These are phyloP conservation scores for Drosophila nannoptera DNA, from an alignment of 1,140 invertebrate genomes.

Conservation along the genomic window DNA sequence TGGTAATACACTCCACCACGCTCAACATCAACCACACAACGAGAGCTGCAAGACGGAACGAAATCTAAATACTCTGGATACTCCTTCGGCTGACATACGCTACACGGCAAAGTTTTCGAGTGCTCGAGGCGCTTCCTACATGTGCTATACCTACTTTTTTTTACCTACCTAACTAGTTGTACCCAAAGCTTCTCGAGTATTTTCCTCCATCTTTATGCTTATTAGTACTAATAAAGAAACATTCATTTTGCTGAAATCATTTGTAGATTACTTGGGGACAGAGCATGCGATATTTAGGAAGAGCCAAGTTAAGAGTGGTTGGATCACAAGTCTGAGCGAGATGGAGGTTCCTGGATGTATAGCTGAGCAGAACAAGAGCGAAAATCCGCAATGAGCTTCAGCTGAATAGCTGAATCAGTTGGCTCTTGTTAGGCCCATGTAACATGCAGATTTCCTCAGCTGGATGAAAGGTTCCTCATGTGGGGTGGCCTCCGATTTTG, in stretches of 20 bases:
- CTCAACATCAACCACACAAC: conserved; percentile 1
- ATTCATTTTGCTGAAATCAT: conserved; percentile 18
- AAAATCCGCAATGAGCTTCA: too few relatives aligned
- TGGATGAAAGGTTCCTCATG: too few relatives aligned
- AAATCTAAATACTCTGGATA: conserved; percentile 37
- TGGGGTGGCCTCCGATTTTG: not conserved
- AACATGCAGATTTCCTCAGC: too few relatives aligned
- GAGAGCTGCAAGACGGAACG: conserved; percentile 28
- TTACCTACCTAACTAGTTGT: conserved; percentile 22
- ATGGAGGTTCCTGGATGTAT: too few relatives aligned
- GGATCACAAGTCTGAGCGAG: too few relatives aligned
- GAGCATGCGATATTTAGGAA: too few relatives aligned
- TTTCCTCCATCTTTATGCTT: conserved; percentile 11
- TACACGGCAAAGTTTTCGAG: conserved; percentile 49
- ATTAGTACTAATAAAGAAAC: conserved; percentile 52
- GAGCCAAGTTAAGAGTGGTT: too few relatives aligned
- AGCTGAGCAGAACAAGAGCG: too few relatives aligned
- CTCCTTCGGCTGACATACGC: conserved; percentile 38
- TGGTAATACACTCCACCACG: not conserved
- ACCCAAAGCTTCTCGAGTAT: conserved; percentile 34
- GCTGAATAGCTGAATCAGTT: too few relatives aligned
- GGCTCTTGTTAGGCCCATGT: too few relatives aligned
- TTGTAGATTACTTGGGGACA: too few relatives aligned
- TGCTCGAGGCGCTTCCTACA: conserved; percentile 18
- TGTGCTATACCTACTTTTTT: conserved; percentile 21